These are phyloP conservation scores for Sceliomorpha sp. DNA, from an alignment of 2,888 invertebrate species.

Conservation along the genomic window DNA sequence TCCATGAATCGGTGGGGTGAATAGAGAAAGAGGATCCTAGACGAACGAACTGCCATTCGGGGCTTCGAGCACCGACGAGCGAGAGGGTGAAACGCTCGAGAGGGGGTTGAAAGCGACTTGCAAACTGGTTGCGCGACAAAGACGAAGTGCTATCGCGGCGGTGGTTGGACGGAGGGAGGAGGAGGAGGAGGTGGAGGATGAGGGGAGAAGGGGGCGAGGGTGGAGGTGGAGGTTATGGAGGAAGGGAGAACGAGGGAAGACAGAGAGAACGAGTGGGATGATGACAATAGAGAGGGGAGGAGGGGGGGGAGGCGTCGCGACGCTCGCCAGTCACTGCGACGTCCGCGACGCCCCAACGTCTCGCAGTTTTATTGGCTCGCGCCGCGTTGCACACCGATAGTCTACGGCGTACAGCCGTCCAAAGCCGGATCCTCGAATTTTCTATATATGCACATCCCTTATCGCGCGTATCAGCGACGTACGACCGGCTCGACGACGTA, in stretches of 20 bases:
- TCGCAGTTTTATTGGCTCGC: conserved; percentile 69
- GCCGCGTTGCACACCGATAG: conserved; percentile 7
- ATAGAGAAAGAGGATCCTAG: neutral
- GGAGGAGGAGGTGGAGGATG: neutral
- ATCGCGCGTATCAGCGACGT: neutral
- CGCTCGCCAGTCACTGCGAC: conserved; percentile 79
- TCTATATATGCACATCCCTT: neutral
- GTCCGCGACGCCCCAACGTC: conserved; percentile 78
- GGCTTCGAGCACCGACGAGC: conserved; percentile 41
- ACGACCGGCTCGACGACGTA: too few relatives aligned
- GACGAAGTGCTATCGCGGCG: too few relatives aligned
- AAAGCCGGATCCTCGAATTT: neutral
- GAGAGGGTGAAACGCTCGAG: too few relatives aligned
- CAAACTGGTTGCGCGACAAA: too few relatives aligned
- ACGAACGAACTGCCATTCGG: too few relatives aligned
- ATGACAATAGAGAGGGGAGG: conserved; percentile 21
- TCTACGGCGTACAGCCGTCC: neutral
- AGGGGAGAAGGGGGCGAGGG: too few relatives aligned
- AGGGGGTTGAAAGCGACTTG: too few relatives aligned
- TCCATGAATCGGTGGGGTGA: conserved; percentile 20
- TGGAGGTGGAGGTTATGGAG: conserved; percentile 33
- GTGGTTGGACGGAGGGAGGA: too few relatives aligned
- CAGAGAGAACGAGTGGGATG: conserved; percentile 37
- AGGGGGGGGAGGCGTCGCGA: conserved; percentile 65
- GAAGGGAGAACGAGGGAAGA: conserved; percentile 51